Evolutionary conservation across 1,140 invertebrate species (phyloP).

Genomic region (Pachypsylla venusta): DNA sequence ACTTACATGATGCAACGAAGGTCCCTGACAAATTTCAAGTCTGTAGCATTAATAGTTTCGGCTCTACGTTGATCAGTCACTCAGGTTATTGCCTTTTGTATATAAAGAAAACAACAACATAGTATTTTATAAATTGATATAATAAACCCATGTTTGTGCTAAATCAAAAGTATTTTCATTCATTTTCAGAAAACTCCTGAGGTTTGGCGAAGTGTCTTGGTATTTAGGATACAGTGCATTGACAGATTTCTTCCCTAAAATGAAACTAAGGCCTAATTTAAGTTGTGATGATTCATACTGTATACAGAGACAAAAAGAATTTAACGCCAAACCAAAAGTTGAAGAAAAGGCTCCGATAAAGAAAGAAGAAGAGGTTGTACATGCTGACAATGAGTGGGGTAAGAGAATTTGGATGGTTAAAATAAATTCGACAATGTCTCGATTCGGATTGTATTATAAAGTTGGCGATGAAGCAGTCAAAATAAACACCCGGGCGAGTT

Average conservation of each 20-base stretch:
- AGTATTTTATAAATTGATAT: too few relatives aligned
- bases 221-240: constrained; percentile 97
- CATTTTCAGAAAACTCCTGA: constrained; percentile 54
- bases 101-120: too few relatives aligned
- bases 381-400: constrained; percentile 90
- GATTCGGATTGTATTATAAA: neutral
- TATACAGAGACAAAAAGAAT: constrained; percentile 54
- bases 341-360: constrained; percentile 33
- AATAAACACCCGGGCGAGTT: neutral
- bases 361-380: constrained; percentile 44
- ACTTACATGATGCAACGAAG: too few relatives aligned
- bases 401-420: constrained; percentile 25
- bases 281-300: constrained; percentile 80
- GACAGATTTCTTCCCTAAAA: constrained; percentile 89
- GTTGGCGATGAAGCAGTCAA: neutral
- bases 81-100: too few relatives aligned
- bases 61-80: too few relatives aligned
- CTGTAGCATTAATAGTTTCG: too few relatives aligned
- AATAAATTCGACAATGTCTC: neutral
- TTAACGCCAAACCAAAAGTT: constrained; percentile 30
- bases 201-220: constrained; percentile 75
- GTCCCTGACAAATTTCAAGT: too few relatives aligned
- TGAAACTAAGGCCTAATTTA: constrained; percentile 83
- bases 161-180: too few relatives aligned
- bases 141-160: too few relatives aligned